Conservation (phyloP, 2,888 invertebrate genomes). For the Athalia circularis region DNA sequence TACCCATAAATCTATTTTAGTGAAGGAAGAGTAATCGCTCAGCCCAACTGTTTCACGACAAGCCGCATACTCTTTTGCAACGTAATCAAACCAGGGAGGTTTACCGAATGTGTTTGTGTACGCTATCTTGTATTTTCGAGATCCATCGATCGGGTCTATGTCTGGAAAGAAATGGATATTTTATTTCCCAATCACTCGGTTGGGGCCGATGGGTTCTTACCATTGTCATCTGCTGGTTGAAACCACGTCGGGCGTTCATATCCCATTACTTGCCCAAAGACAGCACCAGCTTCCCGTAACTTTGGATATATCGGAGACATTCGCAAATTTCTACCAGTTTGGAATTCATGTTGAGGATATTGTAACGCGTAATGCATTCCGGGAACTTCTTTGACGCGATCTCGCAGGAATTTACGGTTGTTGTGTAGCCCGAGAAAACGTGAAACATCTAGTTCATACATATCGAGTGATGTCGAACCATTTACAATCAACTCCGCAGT, state of each 20-base stretch:
- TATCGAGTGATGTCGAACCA: slow-evolving; percentile 87
- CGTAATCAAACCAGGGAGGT: slow-evolving; percentile 94
- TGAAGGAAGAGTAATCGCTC: slow-evolving; percentile 97
- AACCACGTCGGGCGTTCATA: slow-evolving; percentile 98
- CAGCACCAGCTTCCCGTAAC: slow-evolving; percentile 91
- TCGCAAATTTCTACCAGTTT: slow-evolving; percentile 91
- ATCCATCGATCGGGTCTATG: slow-evolving; percentile 72
- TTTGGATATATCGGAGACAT: slow-evolving; percentile 97
- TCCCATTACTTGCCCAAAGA: slow-evolving; percentile 98
- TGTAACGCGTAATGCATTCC: slow-evolving; percentile 89
- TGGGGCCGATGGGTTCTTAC: slow-evolving; percentile 62
- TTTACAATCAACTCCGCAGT: slow-evolving; percentile 92
- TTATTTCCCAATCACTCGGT: neutral
- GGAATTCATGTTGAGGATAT: slow-evolving; percentile 91
- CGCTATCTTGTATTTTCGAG: slow-evolving; percentile 81
- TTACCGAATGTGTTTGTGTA: slow-evolving; percentile 91
- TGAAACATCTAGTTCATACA: slow-evolving; percentile 92
- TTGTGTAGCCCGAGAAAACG: slow-evolving; percentile 95
- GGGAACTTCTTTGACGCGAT: slow-evolving; percentile 94
- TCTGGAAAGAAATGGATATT: slow-evolving; percentile 53
- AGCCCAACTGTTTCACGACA: slow-evolving; percentile 95
- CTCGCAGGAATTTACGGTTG: slow-evolving; percentile 93
- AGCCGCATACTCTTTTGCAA: slow-evolving; percentile 92
- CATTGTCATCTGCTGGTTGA: slow-evolving; percentile 76
- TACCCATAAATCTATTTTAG: slow-evolving; percentile 93